phyloP scores from a whole-genome alignment of 2,113 vertebrate genomes.

The Salvelinus fontinalis region DNA sequence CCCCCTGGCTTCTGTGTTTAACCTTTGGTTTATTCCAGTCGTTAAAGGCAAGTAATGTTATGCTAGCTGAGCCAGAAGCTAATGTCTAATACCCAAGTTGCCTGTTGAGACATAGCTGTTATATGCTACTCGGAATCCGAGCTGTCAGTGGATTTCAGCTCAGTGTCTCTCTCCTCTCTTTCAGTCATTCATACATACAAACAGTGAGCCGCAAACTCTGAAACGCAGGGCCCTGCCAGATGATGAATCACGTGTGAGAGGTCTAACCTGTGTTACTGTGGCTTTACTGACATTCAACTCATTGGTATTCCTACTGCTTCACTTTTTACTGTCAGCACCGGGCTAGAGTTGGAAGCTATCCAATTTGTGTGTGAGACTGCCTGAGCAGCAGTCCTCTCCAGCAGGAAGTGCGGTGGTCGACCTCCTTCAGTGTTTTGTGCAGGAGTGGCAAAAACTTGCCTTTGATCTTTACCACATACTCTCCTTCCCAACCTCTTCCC shows the following conservation, averaged over 20 bases:
- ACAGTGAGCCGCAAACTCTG: neutral
- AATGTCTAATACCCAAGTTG: neutral
- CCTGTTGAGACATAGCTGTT: no score
- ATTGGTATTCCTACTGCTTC: constrained; percentile 61
- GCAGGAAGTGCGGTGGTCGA: constrained; percentile 67
- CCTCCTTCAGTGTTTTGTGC: constrained; percentile 62
- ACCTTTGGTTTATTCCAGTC: constrained; percentile 8
- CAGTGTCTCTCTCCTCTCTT: no score
- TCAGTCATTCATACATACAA: no score
- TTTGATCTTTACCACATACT: neutral
- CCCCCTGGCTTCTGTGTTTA: neutral
- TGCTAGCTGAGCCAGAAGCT: neutral
- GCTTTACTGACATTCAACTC: constrained; percentile 9
- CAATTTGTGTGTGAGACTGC: constrained; percentile 52
- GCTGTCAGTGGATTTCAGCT: no score
- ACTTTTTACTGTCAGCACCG: constrained; percentile 47
- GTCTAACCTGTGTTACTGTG: neutral
- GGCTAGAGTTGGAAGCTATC: constrained; percentile 54
- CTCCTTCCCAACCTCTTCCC: neutral
- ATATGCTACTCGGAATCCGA: no score
- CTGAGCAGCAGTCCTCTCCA: constrained; percentile 67
- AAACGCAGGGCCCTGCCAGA: neutral
- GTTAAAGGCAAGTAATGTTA: neutral
- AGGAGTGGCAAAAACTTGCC: constrained; percentile 45
- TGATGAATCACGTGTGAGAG: neutral